Conservation (phyloP, 1,140 invertebrate species). For the Papilio xuthus region DNA sequence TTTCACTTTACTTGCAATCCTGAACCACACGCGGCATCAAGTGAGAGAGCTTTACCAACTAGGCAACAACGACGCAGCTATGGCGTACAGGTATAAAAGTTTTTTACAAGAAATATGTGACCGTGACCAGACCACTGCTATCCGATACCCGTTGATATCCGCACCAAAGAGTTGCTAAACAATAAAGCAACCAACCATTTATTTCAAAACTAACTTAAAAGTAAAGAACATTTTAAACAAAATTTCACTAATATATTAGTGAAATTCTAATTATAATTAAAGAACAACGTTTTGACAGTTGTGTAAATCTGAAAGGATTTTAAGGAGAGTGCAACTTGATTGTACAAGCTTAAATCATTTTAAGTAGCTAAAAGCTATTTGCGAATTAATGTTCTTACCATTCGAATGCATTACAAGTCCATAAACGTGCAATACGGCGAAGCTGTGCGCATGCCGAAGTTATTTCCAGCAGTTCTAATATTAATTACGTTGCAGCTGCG, state of each 20-base stretch:
- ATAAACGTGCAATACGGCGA: slow-evolving; percentile 27
- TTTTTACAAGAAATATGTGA: neutral
- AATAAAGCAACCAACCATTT: no score
- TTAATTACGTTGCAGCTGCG: slow-evolving; percentile 81
- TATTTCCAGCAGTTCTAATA: slow-evolving; percentile 41
- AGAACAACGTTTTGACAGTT: no score
- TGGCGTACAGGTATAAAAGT: slow-evolving; percentile 80
- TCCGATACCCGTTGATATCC: neutral
- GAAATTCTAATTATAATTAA: no score
- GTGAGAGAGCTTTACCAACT: slow-evolving; percentile 86
- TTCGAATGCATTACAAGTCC: slow-evolving; percentile 25
- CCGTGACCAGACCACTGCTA: neutral
- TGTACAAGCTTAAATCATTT: neutral
- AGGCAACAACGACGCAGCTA: slow-evolving; percentile 86
- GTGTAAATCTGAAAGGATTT: neutral
- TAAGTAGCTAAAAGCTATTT: slow-evolving; percentile 17
- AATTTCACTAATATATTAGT: no score
- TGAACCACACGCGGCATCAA: slow-evolving; percentile 88
- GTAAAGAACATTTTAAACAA: no score
- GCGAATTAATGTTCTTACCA: neutral
- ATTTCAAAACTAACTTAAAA: no score
- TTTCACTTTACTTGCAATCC: slow-evolving; percentile 87
- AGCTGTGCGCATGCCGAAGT: slow-evolving; percentile 20
- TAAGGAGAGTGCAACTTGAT: neutral
- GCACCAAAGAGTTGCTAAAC: no score